Evolutionary conservation across 2,113 vertebrate species (phyloP), one percentile per base, ranked within the genome.

Genomic region (Vimba vimba): DNA sequence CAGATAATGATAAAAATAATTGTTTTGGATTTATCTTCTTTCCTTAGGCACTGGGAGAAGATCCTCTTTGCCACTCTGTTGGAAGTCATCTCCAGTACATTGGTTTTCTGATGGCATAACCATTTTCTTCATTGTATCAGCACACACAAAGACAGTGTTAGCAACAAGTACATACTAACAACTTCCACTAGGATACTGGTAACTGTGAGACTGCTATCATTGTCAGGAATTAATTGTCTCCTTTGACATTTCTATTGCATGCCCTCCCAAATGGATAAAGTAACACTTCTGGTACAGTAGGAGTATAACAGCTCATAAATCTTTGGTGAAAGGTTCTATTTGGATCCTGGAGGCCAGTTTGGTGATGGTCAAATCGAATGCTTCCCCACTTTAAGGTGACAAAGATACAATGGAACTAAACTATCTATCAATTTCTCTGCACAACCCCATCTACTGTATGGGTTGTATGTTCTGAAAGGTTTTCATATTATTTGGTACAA

Each of bases 151-250:
- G 39, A 23, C 23, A 74, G 39, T 25, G 25, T 74, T 47, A 45
- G 23, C 36, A 23, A 91, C 90, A 90, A 88, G 68, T 60, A 85
- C 79, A 80, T 84, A 85, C 89, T 85, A 15, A 1, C 23, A 87
- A 88, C 91, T 90, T 91, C 89, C 87, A 89, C 76, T 57, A 83
- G 87, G 88, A 91, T 86, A 84, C 86, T 87, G 86, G 86, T 87
- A 85, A 86, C 88, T 90, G 88, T 90, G 82, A 87, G 62, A 71
- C 77, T 90, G 91, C 91, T 91, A 87, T 86, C 91, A 88, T 90
- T 92, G 90, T 92, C 88, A 89, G 92, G 90, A 91, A 89, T 92
- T 90, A 91, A 92, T 93, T 92, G 93, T 92, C 90, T 93, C 88
- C 79, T 90, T 86, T 92, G 91, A 92, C 91, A 89, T 91, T 87